Evolutionary conservation across 2,113 vertebrate species (phyloP), one percentile per base, ranked within the genome.

Genomic region (Sinocyclocheilus anophthalmus): DNA sequence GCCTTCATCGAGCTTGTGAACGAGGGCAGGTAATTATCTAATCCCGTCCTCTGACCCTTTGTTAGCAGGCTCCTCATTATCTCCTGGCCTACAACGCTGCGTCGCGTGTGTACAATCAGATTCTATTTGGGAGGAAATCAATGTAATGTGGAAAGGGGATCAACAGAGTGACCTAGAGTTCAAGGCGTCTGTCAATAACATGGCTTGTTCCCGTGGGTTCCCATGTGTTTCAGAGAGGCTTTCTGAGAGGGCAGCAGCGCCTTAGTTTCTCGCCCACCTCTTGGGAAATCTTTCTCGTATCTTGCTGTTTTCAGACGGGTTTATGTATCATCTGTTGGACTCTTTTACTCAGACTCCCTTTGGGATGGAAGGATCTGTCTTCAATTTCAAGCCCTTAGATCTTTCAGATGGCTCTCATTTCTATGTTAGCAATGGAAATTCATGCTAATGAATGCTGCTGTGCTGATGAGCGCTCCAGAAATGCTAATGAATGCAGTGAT

Each of bases 1-100:
- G 95, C 96, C 84, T 97, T 97, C 91, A 96, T 96, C 90, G 96
- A 97, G 90, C 95, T 97, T 76, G 95, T 96, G 87, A 97, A 96
- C 57, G 96, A 97, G 93, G 96, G 95, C 93, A 96, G 96, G 96
- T 96, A 84, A 80, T 39, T 57, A 53, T 84, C 72, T 73, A 39
- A 88, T 83, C 24, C 7, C 5, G 11, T 84, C 50, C 48, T 83
- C 50, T 69, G 65, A 79, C 61, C 67, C 33, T 42, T 37, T 65
- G 76, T 80, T 80, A 50, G 42, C 45, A 61, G 77, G 81, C 77
- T 90, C 87, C 89, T 92, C 88, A 91, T 93, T 91, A 90, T 87
- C 83, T 81, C 26, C 84, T 76, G 50, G 83, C 61, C 33, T 80
- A 48, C 39, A 12, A 79, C 9, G 42, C 61, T 9, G 10, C 5